Percentiles rank a stretch among this genome's conserved stretches.
phyloP scores from a whole-genome alignment of 2,797 vertebrate genomes.

The Caiman crocodilus region DNA sequence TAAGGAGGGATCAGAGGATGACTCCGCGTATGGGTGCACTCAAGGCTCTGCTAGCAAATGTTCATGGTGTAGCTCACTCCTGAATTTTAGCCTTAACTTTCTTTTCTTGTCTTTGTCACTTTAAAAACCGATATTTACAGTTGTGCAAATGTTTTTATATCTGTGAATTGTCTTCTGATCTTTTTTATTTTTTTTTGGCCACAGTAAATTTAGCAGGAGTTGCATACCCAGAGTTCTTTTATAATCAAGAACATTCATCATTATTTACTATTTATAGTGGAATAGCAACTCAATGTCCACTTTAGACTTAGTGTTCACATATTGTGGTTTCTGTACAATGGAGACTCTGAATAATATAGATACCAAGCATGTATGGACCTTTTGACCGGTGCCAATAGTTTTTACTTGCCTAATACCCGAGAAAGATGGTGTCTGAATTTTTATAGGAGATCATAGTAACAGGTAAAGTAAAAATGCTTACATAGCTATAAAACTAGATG shows the following conservation, averaged over 20 bases:
- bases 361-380: background rate
- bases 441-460: background rate
- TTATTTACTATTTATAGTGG: background rate
- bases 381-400: background rate
- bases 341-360: background rate
- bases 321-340: background rate
- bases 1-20: too few species aligned
- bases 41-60: background rate
- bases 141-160: background rate
- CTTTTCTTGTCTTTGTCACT: accelerated
- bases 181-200: background rate
- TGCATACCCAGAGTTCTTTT: background rate
- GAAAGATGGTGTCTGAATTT: background rate
- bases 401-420: background rate
- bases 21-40: too few species aligned
- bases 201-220: background rate
- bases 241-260: background rate
- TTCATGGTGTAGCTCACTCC: accelerated
- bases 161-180: background rate
- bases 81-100: background rate
- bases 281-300: background rate
- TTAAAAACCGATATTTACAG: background rate
- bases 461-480: background rate
- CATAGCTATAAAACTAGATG: background rate
- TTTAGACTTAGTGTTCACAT: background rate